Evolutionary conservation across 2,888 invertebrate species (phyloP), one percentile per base, ranked within the genome.

Genomic region (Nipponacmea schrenckii): DNA sequence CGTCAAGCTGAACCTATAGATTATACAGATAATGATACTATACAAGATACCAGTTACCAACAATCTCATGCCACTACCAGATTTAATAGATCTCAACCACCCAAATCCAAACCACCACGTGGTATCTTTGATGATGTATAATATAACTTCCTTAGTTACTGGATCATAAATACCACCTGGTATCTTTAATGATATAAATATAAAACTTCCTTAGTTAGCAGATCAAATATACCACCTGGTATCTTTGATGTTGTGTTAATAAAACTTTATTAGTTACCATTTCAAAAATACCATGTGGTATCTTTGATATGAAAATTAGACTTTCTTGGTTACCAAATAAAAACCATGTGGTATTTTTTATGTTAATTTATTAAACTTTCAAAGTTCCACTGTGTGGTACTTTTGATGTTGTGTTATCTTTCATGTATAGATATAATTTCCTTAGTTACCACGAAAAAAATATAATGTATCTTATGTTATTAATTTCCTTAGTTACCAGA

Each of bases 1-100:
- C 91, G 93, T 77, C 94, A 95, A 89, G 93, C 93, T 48, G 95
- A 94, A 73, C 89, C 89, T 0, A 81, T 90, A n/a, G 89, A 89
- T 76, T 91, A 86, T 79, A 86, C 83, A 26, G 81, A 79, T 10
- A 82, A 82, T 44, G 73, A 64, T 7, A 79, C 80, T 76, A 79
- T 68, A 72, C 71, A 8, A 56, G 65, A 64, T 15, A 69, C 50
- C 10, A 68, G 77, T 12, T 83, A 83, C 8, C 84, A 84, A 77
- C 84, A 85, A 74, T 73, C 76, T 24, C 72, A 72, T 48, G 75
- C 69, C 69, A 76, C 69, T 56, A 72, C 71, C 68, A 74, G 66
- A 68, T 71, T 62, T 63, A 76, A 46, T 50, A 75, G 46, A 39
- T 74, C 71, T 70, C 75, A 67, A 69, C 76, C 65, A 50, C 65